phyloP scores from a whole-genome alignment of 2,888 invertebrate species.

The Ormyrus rosae region DNA sequence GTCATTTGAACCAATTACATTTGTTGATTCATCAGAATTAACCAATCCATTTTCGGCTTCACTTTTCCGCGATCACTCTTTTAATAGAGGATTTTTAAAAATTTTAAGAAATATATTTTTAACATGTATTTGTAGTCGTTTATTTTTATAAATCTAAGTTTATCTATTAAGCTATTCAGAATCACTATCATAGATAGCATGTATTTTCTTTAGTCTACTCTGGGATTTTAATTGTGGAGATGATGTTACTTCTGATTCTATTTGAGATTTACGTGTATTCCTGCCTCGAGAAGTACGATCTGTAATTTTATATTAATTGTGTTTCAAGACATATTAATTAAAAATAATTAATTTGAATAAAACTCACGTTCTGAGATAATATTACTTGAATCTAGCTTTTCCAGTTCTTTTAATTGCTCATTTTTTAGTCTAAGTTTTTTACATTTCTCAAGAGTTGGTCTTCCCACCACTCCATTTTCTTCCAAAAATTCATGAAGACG shows the following conservation, averaged over 20 bases:
- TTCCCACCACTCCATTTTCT: conserved; percentile 67
- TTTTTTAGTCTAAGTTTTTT: conserved; percentile 64
- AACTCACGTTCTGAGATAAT: conserved; percentile 69
- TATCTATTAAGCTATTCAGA: conserved; percentile 56
- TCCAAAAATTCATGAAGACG: conserved; percentile 66
- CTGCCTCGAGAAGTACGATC: conserved; percentile 31
- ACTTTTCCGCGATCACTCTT: no score
- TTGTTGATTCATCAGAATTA: no score
- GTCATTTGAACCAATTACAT: no score
- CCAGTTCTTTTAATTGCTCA: conserved; percentile 62
- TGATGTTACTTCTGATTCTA: conserved; percentile 29
- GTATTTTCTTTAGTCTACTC: conserved; percentile 60
- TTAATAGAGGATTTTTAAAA: no score
- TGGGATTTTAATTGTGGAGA: conserved; percentile 56
- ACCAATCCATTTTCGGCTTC: no score
- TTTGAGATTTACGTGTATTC: conserved; percentile 20
- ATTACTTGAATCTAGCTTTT: conserved; percentile 64
- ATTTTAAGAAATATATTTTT: no score
- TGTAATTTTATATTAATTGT: conserved; percentile 31
- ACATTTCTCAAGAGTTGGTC: conserved; percentile 69
- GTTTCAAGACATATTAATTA: conserved; percentile 19
- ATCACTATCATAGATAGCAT: conserved; percentile 64
- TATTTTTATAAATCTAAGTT: no score
- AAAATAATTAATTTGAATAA: conserved; percentile 6
- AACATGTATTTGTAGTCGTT: no score